Percentiles rank a stretch among this genome's conserved stretches.
phyloP scores from a whole-genome alignment of 2,797 vertebrate genomes.

The Scyliorhinus canicula region DNA sequence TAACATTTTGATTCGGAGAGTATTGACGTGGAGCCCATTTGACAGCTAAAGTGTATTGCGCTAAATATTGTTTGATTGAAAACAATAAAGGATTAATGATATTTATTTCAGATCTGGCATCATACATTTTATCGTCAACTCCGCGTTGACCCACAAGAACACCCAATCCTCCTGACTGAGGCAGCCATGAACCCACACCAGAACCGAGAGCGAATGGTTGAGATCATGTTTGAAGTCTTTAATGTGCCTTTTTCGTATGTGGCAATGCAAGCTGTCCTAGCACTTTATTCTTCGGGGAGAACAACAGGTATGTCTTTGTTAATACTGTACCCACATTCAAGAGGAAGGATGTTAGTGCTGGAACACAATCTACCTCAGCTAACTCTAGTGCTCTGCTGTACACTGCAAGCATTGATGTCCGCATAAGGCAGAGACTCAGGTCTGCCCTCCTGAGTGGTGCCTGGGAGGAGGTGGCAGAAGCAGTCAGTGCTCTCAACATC shows the following conservation, averaged over 20 bases:
- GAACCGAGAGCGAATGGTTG: conserved; percentile 58
- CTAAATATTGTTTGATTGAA: not conserved
- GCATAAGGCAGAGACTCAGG: not conserved
- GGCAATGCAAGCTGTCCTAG: conserved; percentile 65
- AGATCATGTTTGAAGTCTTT: conserved; percentile 68
- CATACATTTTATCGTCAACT: conserved; percentile 60
- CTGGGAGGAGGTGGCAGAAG: too few species aligned
- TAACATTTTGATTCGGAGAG: not conserved
- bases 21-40: not conserved
- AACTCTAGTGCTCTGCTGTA: not conserved
- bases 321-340: not conserved
- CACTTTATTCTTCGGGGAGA: conserved; percentile 59
- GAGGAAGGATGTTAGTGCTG: not conserved
- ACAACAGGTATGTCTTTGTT: conserved; percentile 54
- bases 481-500: too few species aligned
- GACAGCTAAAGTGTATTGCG: not conserved
- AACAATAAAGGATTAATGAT: not conserved
- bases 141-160: conserved; percentile 55
- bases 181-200: conserved; percentile 55
- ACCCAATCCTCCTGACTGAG: conserved; percentile 63
- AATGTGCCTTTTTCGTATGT: conserved; percentile 57
- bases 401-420: not conserved
- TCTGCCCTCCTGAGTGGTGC: too few species aligned
- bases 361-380: not conserved
- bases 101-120: conserved; percentile 60